These are phyloP conservation scores for Cyphomyrus plagiostoma DNA, from an alignment of 2,113 vertebrate genomes.

Conservation along the genomic window DNA sequence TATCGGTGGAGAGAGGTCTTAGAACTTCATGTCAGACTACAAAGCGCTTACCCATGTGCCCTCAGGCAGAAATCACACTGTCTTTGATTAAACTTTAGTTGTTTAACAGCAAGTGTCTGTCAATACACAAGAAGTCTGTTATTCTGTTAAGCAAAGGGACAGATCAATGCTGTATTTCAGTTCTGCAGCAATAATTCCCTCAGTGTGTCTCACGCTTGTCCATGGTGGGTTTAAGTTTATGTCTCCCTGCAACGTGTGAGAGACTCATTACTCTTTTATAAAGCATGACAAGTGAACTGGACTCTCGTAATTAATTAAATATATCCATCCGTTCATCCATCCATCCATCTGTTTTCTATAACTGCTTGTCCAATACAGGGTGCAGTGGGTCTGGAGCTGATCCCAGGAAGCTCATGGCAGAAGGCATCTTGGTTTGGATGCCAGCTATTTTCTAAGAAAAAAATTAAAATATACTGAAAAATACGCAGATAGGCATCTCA, in stretches of 20 bases:
- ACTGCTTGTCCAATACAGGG: background rate
- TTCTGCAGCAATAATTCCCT: background rate
- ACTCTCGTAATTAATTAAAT: background rate
- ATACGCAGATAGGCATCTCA: background rate
- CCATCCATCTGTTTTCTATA: background rate
- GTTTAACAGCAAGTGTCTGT: conserved; percentile 48
- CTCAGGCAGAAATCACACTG: conserved; percentile 32
- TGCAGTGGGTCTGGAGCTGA: background rate
- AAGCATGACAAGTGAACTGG: background rate
- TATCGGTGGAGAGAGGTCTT: conserved; percentile 31
- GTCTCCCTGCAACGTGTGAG: background rate
- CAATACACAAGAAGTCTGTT: conserved; percentile 45
- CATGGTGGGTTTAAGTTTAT: background rate
- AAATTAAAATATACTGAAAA: background rate
- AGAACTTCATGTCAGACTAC: conserved; percentile 12
- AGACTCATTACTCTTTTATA: background rate
- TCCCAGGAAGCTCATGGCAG: background rate
- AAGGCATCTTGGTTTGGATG: background rate
- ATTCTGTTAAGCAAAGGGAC: conserved; percentile 25
- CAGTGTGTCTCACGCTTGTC: background rate
- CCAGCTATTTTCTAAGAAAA: background rate
- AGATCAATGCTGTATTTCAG: conserved; percentile 41
- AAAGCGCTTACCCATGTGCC: conserved; percentile 27
- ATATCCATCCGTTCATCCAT: background rate
- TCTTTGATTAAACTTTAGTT: conserved; percentile 54